Base-by-base conservation (phyloP, 2,888 invertebrate species). In the Drosophila putrida region DNA sequence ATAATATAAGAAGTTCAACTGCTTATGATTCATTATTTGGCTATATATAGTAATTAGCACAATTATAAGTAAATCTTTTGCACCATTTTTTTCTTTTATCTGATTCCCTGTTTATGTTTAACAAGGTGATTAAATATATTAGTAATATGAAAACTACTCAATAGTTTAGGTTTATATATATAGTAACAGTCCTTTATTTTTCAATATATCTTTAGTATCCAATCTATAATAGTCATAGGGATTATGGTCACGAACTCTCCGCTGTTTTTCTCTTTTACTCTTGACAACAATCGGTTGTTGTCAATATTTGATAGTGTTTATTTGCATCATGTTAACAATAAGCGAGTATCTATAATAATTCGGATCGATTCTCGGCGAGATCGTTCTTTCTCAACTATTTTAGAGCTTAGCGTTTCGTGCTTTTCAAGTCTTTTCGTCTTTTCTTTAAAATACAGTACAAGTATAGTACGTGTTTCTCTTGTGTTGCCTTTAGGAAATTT, bases 381-480 rank as follows among this genome's bases (percentile, higher is more conserved):
- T 61, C 75, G 35, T 43, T 15, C 41, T 58, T 55, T 66, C 44
- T 66, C 44, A 78, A 78, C 78, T 66, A 65, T 49, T 27, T 27
- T 73, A 74, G 79, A 67, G 68, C 61, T 57, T 36, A 78, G 69
- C 78, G 78, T 49, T 66, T 66, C 39, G 39, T 78, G 74, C 74
- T 62, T 49, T 54, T 78, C 38, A 75, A 78, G 75, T 75, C 79
- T 78, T 75, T 75, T 78, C 54, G 75, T 75, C 79, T 78, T 75
- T 75, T 78, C 54, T 54, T 66, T 15, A 35, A 35, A 72, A 72
- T 76, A 64, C 66, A 72, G 66, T 67, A 62, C 44, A 44, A 60
- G 39, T 44, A 39, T n/a, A 5, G 39, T 33, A 51, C 25, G 51
- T 41, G 20, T 44, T n/a, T n/a, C 8, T 35, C 10, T 58, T n/a